Percentiles rank a stretch among this genome's conserved stretches.
phyloP scores from a whole-genome alignment of 2,797 vertebrate species.

The Dendrocincla fuliginosa region DNA sequence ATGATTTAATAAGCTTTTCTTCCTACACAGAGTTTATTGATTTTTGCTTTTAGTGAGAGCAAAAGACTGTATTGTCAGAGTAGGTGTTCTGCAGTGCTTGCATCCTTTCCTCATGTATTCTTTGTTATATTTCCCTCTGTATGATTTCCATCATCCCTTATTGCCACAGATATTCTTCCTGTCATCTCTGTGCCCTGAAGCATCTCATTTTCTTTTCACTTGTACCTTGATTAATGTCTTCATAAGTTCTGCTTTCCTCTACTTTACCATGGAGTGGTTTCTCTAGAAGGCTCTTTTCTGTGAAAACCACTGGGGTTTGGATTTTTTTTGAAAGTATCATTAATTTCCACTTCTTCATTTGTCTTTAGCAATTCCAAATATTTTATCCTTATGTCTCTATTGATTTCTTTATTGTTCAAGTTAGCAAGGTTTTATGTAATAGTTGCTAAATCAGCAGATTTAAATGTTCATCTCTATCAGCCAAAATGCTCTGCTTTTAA shows the following conservation, averaged over 20 bases:
- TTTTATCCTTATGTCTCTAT: background rate
- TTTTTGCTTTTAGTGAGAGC: constrained; percentile 38
- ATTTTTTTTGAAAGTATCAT: background rate
- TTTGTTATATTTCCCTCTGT: constrained; percentile 36
- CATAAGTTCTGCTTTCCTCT: constrained; percentile 34
- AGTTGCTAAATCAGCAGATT: background rate
- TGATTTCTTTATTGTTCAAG: background rate
- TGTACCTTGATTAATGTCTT: constrained; percentile 63
- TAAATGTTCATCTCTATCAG: background rate
- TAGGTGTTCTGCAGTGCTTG: background rate
- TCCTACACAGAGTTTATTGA: constrained; percentile 49
- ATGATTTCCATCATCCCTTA: constrained; percentile 38
- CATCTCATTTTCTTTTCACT: constrained; percentile 64
- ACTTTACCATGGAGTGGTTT: background rate
- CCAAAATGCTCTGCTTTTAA: background rate
- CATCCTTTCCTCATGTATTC: background rate
- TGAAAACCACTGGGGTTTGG: background rate
- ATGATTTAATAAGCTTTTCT: constrained; percentile 43
- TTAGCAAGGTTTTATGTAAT: background rate
- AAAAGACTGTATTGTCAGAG: constrained; percentile 37
- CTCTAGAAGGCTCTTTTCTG: background rate
- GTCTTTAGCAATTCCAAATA: background rate
- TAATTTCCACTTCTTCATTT: background rate
- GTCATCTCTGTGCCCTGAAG: constrained; percentile 46
- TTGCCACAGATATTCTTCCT: constrained; percentile 38